Percentiles rank a stretch among this genome's conserved stretches.
Conservation (phyloP, 2,113 vertebrate species). For the Sebastes schlegelii region DNA sequence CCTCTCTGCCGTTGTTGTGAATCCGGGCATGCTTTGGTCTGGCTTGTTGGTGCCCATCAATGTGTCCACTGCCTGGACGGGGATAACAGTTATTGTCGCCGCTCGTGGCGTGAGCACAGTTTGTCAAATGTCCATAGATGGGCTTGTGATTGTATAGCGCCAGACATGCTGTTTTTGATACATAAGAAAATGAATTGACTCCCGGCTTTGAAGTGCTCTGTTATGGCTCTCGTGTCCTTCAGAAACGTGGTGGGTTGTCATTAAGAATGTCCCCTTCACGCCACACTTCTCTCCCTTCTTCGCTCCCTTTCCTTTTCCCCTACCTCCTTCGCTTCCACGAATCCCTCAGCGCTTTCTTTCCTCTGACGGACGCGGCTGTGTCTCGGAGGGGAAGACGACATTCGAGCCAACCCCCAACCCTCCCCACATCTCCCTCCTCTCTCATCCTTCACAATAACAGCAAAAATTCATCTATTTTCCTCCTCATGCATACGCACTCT, state of each 20-base stretch:
- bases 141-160: constrained; percentile 88
- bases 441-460: constrained; percentile 63
- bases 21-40: constrained; percentile 83
- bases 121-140: constrained; percentile 89
- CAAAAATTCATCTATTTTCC: constrained; percentile 49
- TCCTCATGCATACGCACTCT: constrained; percentile 37
- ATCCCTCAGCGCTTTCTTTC: constrained; percentile 55
- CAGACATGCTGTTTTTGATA: constrained; percentile 82
- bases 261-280: constrained; percentile 76
- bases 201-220: constrained; percentile 84
- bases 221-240: constrained; percentile 87
- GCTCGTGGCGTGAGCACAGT: constrained; percentile 86
- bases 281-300: constrained; percentile 65
- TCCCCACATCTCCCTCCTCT: constrained; percentile 21
- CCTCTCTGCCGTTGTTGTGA: constrained; percentile 77
- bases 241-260: constrained; percentile 79
- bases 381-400: constrained; percentile 50
- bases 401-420: constrained; percentile 7
- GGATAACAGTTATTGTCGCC: constrained; percentile 91
- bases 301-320: constrained; percentile 22
- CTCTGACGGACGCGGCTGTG: constrained; percentile 47
- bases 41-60: constrained; percentile 87
- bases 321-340: constrained; percentile 45
- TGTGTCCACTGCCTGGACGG: constrained; percentile 84
- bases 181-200: constrained; percentile 88